Evolutionary conservation across 2,113 vertebrate genomes (phyloP).

Genomic region (Saguinus midas): DNA sequence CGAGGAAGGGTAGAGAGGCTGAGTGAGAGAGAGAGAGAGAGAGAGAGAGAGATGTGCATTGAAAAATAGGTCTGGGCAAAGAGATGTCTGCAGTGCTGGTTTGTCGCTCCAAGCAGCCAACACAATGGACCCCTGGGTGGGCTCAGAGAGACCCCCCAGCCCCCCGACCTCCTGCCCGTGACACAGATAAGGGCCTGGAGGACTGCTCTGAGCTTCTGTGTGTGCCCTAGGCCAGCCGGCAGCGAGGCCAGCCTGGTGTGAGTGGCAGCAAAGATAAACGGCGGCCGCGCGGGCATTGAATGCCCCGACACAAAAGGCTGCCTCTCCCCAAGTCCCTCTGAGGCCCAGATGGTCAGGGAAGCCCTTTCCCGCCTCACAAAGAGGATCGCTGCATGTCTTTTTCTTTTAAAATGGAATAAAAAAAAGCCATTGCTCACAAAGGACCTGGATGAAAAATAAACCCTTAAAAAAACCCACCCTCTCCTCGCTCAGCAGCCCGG

Average conservation of each 20-base stretch:
- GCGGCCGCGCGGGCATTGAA: conserved; percentile 62
- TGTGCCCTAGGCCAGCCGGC: conserved; percentile 64
- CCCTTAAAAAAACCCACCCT: conserved; percentile 84
- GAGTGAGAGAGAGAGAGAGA: not conserved
- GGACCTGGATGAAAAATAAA: conserved; percentile 85
- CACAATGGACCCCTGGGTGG: conserved; percentile 78
- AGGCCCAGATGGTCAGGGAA: conserved; percentile 73
- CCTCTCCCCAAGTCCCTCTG: conserved; percentile 59
- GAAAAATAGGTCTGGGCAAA: conserved; percentile 58
- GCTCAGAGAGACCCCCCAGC: conserved; percentile 42
- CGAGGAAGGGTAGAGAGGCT: not conserved
- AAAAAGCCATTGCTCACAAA: conserved; percentile 82
- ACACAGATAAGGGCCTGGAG: conserved; percentile 73
- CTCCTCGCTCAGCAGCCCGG: conserved; percentile 85
- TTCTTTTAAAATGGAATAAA: conserved; percentile 74
- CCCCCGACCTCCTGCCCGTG: conserved; percentile 61
- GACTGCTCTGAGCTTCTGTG: conserved; percentile 54
- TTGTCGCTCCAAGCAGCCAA: conserved; percentile 52
- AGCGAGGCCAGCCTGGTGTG: conserved; percentile 66
- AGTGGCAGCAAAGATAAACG: conserved; percentile 77
- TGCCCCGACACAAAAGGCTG: conserved; percentile 62
- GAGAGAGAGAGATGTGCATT: not conserved
- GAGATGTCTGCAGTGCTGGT: conserved; percentile 48
- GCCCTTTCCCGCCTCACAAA: conserved; percentile 79
- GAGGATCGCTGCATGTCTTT: conserved; percentile 77